Conservation (phyloP, 2,113 vertebrate species). For the Baryphthengus martii region DNA sequence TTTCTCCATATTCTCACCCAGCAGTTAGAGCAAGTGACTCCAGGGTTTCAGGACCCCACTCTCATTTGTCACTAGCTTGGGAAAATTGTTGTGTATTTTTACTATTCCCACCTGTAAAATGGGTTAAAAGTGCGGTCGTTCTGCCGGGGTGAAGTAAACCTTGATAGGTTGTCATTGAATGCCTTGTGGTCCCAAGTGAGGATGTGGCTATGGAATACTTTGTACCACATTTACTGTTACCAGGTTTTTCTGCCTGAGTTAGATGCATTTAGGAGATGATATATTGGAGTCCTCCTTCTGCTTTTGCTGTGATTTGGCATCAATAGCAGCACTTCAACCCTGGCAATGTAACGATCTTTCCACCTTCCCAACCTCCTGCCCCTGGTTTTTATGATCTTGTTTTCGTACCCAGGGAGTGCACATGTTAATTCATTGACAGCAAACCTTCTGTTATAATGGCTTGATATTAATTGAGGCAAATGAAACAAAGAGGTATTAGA, state of each 20-base stretch:
- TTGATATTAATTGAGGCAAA: slow-evolving; percentile 33
- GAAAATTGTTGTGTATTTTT: background rate
- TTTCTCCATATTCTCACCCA: background rate
- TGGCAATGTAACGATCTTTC: background rate
- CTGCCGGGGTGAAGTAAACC: background rate
- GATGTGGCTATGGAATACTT: background rate
- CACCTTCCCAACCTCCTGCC: background rate
- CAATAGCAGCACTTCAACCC: slow-evolving; percentile 34
- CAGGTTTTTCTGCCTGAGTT: background rate
- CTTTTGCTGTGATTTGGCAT: slow-evolving; percentile 24
- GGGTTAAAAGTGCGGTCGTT: background rate
- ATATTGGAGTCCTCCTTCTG: background rate
- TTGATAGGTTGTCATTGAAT: background rate
- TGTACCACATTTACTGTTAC: background rate
- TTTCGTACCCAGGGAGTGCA: slow-evolving; percentile 2
- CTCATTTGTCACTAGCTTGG: background rate
- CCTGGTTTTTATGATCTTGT: slow-evolving; percentile 9
- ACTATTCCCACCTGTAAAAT: background rate
- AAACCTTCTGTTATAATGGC: slow-evolving; percentile 33
- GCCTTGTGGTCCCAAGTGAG: background rate
- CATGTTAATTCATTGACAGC: slow-evolving; percentile 21
- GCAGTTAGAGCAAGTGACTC: background rate
- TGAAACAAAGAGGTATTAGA: background rate
- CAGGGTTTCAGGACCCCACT: background rate
- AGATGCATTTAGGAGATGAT: background rate